phyloP scores from a whole-genome alignment of 2,888 invertebrate species.

The Acronicta leporina region DNA sequence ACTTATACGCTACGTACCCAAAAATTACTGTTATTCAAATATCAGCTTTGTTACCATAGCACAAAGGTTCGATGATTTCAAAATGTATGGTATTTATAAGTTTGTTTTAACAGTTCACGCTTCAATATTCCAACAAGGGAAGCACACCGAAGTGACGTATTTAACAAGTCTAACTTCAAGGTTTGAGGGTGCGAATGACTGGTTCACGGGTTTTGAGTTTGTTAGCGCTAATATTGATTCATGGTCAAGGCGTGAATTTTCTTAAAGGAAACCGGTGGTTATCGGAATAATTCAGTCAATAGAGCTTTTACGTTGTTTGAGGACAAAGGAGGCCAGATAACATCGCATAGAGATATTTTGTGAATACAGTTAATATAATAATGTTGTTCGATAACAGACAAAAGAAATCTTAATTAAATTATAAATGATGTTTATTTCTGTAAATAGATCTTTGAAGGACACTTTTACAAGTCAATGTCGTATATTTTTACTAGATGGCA shows the following conservation, averaged over 20 bases:
- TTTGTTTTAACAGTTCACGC: conserved; percentile 67
- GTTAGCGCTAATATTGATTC: conserved; percentile 66
- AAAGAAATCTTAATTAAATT: no score
- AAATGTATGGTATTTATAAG: neutral
- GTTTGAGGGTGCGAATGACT: conserved; percentile 68
- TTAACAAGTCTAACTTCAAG: conserved; percentile 65
- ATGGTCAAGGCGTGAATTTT: conserved; percentile 67
- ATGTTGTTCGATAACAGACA: neutral
- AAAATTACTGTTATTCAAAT: conserved; percentile 3
- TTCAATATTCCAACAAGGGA: conserved; percentile 70
- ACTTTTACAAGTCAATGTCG: no score
- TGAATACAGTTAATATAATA: conserved; percentile 35
- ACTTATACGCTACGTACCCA: conserved; percentile 2
- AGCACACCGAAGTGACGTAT: conserved; percentile 69
- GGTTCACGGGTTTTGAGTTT: conserved; percentile 70
- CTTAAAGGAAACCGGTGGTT: conserved; percentile 58
- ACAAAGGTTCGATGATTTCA: conserved; percentile 13
- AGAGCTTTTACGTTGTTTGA: conserved; percentile 43
- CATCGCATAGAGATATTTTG: conserved; percentile 9
- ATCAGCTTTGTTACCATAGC: conserved; percentile 20
- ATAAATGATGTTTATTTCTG: no score
- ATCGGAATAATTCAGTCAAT: conserved; percentile 52
- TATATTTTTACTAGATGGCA: no score
- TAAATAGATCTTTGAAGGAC: no score
- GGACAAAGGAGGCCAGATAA: conserved; percentile 36